These are phyloP conservation scores for Sympetrum striolatum DNA, from an alignment of 2,888 invertebrate species.

Conservation along the genomic window DNA sequence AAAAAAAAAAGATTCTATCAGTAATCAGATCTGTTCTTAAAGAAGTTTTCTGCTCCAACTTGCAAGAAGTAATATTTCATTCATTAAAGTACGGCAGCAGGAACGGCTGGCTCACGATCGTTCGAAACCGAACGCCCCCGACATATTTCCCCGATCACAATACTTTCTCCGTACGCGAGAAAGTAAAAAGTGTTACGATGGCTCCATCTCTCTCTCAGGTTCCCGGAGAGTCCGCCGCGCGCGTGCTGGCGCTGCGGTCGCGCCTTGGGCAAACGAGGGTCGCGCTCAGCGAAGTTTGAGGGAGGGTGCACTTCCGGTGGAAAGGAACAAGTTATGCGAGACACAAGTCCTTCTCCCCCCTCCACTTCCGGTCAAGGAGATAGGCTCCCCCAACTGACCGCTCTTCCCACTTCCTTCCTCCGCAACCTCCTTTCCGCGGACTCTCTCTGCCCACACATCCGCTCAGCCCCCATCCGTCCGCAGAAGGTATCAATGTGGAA, in stretches of 20 bases:
- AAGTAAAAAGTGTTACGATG: neutral
- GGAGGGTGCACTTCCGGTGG: constrained; percentile 29
- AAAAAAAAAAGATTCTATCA: no score
- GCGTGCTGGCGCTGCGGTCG: neutral
- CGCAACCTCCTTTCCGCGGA: neutral
- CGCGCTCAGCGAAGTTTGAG: neutral
- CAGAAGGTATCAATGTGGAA: no score
- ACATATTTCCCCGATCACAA: no score
- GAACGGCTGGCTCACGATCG: no score
- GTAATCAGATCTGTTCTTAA: no score
- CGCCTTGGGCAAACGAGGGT: neutral
- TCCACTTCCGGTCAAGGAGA: constrained; percentile 37
- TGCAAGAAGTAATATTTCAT: no score
- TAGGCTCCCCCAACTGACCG: neutral
- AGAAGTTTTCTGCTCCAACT: no score
- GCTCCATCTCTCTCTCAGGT: neutral
- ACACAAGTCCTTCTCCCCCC: constrained; percentile 21
- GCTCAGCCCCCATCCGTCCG: neutral
- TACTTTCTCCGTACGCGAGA: no score
- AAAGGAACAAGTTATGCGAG: constrained; percentile 43
- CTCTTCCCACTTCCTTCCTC: neutral
- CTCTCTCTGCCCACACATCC: neutral
- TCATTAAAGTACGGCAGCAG: no score
- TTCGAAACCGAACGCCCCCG: no score
- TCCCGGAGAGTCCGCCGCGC: neutral